These are phyloP conservation scores for Chrysolina haemoptera DNA, from an alignment of 2,888 invertebrate species.

Conservation along the genomic window DNA sequence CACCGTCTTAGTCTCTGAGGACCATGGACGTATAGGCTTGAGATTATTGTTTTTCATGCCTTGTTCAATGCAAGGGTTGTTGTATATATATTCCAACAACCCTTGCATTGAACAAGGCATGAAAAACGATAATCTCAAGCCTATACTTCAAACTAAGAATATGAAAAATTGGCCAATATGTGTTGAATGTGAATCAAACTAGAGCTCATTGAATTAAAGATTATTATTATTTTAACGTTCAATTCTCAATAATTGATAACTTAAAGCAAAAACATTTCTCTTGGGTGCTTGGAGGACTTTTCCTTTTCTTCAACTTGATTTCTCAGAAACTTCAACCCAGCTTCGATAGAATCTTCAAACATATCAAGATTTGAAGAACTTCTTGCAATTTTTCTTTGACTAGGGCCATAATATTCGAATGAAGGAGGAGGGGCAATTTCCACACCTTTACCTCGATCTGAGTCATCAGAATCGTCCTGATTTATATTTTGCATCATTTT, in stretches of 20 bases:
- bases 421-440: constrained; percentile 80
- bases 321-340: constrained; percentile 72
- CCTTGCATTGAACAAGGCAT: too few relatives aligned
- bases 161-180: too few relatives aligned
- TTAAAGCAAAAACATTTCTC: constrained; percentile 44
- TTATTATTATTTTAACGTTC: too few relatives aligned
- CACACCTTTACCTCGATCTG: constrained; percentile 63
- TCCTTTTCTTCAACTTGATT: constrained; percentile 71
- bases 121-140: too few relatives aligned
- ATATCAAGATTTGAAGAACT: constrained; percentile 48
- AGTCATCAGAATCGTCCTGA: constrained; percentile 19
- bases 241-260: background rate
- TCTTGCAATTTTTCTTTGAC: constrained; percentile 52
- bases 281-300: constrained; percentile 40
- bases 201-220: too few relatives aligned
- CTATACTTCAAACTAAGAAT: too few relatives aligned
- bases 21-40: too few relatives aligned
- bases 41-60: too few relatives aligned
- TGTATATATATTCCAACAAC: too few relatives aligned
- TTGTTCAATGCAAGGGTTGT: too few relatives aligned
- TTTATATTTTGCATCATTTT: constrained; percentile 31
- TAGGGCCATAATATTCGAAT: constrained; percentile 77
- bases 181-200: too few relatives aligned
- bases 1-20: too few relatives aligned
- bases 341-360: constrained; percentile 72